These are phyloP conservation scores for Molanna angustata DNA, from an alignment of 2,888 invertebrate species.

Conservation along the genomic window DNA sequence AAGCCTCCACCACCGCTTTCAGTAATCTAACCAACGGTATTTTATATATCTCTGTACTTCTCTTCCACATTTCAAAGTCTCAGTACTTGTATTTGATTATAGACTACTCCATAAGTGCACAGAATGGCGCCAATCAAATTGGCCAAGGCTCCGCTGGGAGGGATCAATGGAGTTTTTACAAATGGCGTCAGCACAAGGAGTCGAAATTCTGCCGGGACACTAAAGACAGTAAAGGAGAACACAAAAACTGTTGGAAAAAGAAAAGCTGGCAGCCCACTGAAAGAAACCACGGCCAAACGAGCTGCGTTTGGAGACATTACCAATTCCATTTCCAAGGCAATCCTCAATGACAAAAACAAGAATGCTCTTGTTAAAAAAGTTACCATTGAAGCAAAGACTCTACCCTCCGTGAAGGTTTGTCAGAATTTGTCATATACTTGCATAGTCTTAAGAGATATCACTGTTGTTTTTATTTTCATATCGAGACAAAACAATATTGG, in stretches of 20 bases:
- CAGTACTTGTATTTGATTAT: too few relatives aligned
- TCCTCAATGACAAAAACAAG: conserved; percentile 21
- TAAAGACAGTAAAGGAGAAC: conserved; percentile 4
- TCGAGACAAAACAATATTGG: too few relatives aligned
- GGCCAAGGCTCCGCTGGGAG: conserved; percentile 50
- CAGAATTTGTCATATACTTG: too few relatives aligned
- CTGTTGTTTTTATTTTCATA: too few relatives aligned
- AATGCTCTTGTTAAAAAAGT: conserved; percentile 50
- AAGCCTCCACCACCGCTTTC: too few relatives aligned
- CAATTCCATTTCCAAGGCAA: conserved; percentile 58
- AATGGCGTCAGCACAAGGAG: conserved; percentile 62
- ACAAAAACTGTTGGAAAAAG: conserved; percentile 57
- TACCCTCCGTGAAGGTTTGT: conserved; percentile 49
- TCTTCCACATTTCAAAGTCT: too few relatives aligned
- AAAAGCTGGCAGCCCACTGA: conserved; percentile 78
- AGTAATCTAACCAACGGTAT: too few relatives aligned
- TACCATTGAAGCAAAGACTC: conserved; percentile 51
- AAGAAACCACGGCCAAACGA: conserved; percentile 72
- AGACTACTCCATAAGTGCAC: neutral
- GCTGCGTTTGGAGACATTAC: conserved; percentile 86
- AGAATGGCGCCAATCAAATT: conserved; percentile 64
- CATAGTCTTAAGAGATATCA: too few relatives aligned
- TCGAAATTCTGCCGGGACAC: conserved; percentile 45
- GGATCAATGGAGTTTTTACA: conserved; percentile 48
- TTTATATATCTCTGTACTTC: too few relatives aligned